Evolutionary conservation across 2,113 vertebrate genomes (phyloP).

Genomic region (Corythaeola cristata): DNA sequence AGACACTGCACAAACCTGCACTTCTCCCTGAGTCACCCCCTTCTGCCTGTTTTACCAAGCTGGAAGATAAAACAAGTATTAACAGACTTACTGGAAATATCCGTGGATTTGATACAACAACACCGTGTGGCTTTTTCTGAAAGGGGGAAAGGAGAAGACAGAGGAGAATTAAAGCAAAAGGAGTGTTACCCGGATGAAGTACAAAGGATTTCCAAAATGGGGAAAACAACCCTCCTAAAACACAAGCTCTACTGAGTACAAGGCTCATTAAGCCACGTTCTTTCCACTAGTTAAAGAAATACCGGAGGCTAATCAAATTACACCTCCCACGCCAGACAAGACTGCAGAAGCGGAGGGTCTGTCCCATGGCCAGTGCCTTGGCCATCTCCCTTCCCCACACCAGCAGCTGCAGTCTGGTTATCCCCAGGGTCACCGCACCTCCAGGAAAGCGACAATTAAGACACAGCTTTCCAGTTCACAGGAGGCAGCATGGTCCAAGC

Average conservation of each 20-base stretch:
- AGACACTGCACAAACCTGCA: not conserved
- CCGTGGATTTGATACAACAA: not conserved
- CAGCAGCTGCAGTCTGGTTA: not conserved
- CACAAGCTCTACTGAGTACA: no score
- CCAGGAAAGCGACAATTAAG: not conserved
- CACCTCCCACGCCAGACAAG: not conserved
- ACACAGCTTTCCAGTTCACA: accelerated
- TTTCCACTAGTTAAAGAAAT: not conserved
- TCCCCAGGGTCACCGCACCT: not conserved
- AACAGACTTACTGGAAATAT: conserved; percentile 47
- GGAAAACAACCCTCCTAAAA: accelerated
- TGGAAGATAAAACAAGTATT: not conserved
- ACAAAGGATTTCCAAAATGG: not conserved
- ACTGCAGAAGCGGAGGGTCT: not conserved
- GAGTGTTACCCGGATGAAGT: not conserved
- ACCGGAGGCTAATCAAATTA: accelerated
- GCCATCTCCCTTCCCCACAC: not conserved
- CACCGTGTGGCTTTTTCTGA: not conserved
- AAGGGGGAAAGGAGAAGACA: not conserved
- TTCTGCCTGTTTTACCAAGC: not conserved
- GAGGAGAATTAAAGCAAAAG: not conserved
- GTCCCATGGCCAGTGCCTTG: accelerated
- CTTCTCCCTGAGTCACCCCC: not conserved
- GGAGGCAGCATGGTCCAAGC: not conserved
- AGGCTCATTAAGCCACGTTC: accelerated